Evolutionary conservation across 2,888 invertebrate genomes (phyloP).

Genomic region (Phasia obesa): DNA sequence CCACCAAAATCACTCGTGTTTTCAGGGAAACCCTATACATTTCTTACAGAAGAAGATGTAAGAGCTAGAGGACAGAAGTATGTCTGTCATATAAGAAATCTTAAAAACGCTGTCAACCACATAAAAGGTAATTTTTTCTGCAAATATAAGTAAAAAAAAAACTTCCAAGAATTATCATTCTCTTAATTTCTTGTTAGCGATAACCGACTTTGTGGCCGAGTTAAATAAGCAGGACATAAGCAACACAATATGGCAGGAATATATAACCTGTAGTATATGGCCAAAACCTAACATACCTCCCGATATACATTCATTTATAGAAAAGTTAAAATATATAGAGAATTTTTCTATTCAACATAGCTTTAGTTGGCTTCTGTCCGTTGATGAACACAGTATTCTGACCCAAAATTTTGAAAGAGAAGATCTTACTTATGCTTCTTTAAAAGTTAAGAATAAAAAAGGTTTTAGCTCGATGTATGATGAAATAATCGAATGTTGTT

Average conservation of each 20-base stretch:
- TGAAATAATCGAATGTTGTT: slow-evolving; percentile 67
- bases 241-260: slow-evolving; percentile 74
- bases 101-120: slow-evolving; percentile 67
- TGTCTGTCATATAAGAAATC: slow-evolving; percentile 73
- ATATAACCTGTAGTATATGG: slow-evolving; percentile 76
- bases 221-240: slow-evolving; percentile 25
- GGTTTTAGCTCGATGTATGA: slow-evolving; percentile 74
- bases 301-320: slow-evolving; percentile 75
- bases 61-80: slow-evolving; percentile 71
- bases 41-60: slow-evolving; percentile 74
- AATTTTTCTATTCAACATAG: slow-evolving; percentile 64
- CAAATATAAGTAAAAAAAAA: too few species aligned
- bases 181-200: background rate
- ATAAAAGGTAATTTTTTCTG: slow-evolving; percentile 72
- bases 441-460: slow-evolving; percentile 63
- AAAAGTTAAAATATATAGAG: slow-evolving; percentile 73
- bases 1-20: slow-evolving; percentile 9
- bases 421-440: slow-evolving; percentile 72
- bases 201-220: background rate
- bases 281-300: slow-evolving; percentile 76
- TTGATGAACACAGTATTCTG: slow-evolving; percentile 77
- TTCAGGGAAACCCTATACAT: slow-evolving; percentile 59
- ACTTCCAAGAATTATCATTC: background rate
- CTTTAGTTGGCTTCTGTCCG: slow-evolving; percentile 76
- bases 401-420: slow-evolving; percentile 74